Base-by-base conservation (phyloP, 2,888 invertebrate species). In the Spialia ferax region DNA sequence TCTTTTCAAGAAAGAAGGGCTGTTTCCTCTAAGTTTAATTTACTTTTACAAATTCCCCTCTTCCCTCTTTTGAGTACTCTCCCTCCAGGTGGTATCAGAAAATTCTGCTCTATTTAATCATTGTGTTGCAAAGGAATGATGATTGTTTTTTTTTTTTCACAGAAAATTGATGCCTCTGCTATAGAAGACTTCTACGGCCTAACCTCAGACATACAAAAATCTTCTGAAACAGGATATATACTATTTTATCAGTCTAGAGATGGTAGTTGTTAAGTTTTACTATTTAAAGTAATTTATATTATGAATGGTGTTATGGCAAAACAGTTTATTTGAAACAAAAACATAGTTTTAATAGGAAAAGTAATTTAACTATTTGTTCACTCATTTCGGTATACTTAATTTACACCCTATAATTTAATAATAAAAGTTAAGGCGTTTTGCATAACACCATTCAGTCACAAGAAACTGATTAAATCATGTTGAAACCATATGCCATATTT, bases 141-240 rank as follows among this genome's bases (percentile, higher is more conserved):
- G 18, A 8, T 42, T 42, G 42, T 20, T 13, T 11, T 8, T 38
- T 32, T 20, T 26, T 70, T 72, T 70, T 70, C 75, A 32, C 94
- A 99, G 98, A 99, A 99, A 97, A 99, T 99, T 83, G 99, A 99
- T 88, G 98, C 99, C 64, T 98, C 99, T 69, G 97, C 98, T 77
- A 99, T 99, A 93, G 99, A 99, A 95, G 99, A 99, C 92, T 99
- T 99, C 93, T 99, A 99, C 94, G 99, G 99, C 84, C 96, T 99
- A 83, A 99, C 99, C 68, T 98, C 99, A 71, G 99, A 99, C 89
- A 97, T 99, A 85, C 99, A 99, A 89, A 99, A 99, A 93, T 99
- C 99, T 75, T 99, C 99, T 45, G 99, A 99, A 94, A 99, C 99
- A 64, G 99, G 99, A 80, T 99, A 99, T 93, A 99, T 99, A 87